phyloP scores from a whole-genome alignment of 1,140 invertebrate genomes.

The Lycorma delicatula region DNA sequence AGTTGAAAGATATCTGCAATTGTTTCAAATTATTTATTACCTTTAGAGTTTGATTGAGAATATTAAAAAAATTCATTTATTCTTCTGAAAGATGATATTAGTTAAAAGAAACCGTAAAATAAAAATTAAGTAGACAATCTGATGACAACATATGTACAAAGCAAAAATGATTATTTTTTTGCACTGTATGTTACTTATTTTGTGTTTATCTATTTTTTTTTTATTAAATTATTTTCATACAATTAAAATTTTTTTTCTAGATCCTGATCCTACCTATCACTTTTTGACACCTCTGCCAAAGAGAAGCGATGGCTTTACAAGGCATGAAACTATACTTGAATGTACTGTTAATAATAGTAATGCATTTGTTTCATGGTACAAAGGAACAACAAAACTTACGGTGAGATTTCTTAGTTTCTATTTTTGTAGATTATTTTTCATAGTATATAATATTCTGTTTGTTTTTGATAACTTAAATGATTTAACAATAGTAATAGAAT shows the following conservation, averaged over 20 bases:
- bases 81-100: too few species aligned
- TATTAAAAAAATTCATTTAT: too few species aligned
- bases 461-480: not conserved
- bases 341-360: conserved; percentile 90
- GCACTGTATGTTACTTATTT: too few species aligned
- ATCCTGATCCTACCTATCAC: conserved; percentile 87
- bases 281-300: conserved; percentile 88
- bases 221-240: too few species aligned
- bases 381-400: conserved; percentile 70
- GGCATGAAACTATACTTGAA: conserved; percentile 84
- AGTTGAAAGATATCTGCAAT: too few species aligned
- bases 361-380: conserved; percentile 90
- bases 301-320: conserved; percentile 74
- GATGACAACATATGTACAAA: too few species aligned
- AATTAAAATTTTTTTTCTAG: conserved; percentile 38
- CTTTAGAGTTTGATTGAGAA: too few species aligned
- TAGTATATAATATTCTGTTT: not conserved
- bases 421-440: not conserved
- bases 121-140: too few species aligned
- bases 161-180: too few species aligned
- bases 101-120: too few species aligned
- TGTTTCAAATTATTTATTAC: too few species aligned
- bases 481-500: not conserved
- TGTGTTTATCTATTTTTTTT: too few species aligned
- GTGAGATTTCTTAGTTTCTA: conserved; percentile 27